phyloP scores from a whole-genome alignment of 2,888 invertebrate genomes.

The Hydraecia micacea region DNA sequence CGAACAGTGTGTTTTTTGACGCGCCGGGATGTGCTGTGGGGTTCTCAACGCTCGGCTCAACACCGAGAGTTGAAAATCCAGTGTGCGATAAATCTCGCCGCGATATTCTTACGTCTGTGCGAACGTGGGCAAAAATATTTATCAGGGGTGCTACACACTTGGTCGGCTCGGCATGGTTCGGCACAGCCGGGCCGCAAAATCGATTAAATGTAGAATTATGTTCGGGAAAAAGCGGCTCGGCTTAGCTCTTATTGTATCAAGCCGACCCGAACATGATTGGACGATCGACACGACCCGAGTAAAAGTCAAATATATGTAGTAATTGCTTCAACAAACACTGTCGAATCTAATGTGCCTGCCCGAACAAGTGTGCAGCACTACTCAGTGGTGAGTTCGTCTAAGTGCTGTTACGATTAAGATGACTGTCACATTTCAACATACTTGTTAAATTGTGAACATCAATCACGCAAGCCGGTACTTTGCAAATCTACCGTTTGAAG shows the following conservation, averaged over 20 bases:
- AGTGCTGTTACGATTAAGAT: neutral
- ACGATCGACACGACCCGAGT: neutral
- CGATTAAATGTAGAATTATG: neutral
- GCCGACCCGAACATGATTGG: neutral
- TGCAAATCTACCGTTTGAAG: neutral
- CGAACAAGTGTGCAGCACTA: neutral
- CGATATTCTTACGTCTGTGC: neutral
- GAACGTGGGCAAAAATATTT: neutral
- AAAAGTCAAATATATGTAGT: too few species aligned
- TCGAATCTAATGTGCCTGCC: too few species aligned
- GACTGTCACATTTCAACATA: neutral
- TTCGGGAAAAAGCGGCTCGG: too few species aligned
- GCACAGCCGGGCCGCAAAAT: neutral
- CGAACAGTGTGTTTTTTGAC: neutral
- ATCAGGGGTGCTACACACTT: neutral
- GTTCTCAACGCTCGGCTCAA: neutral
- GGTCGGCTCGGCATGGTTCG: neutral
- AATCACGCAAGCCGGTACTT: neutral
- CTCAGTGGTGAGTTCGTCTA: neutral
- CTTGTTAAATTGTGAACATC: too few species aligned
- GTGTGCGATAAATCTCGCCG: neutral
- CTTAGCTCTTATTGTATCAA: neutral
- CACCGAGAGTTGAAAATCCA: neutral
- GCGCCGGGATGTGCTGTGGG: neutral
- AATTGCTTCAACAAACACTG: neutral